A percentile compares a stretch with the other conserved stretches of the same genome.
These are phyloP conservation scores for Charanyca ferruginea DNA, from an alignment of 2,888 invertebrate genomes.

Conservation along the genomic window DNA sequence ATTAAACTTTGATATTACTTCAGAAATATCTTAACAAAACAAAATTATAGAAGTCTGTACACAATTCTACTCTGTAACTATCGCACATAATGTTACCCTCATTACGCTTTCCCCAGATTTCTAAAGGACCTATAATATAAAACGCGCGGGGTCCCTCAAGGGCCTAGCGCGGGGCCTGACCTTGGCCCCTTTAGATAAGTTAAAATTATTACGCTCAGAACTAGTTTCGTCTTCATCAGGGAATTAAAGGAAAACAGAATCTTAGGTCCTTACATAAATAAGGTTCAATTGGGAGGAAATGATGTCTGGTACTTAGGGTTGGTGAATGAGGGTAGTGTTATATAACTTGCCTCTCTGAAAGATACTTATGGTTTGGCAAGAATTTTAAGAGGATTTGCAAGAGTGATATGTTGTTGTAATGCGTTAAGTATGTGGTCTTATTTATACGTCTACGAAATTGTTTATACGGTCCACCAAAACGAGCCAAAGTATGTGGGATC, in stretches of 20 bases:
- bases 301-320: constrained; percentile 17
- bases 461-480: no score
- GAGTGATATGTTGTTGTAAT: background rate
- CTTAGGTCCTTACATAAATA: constrained; percentile 36
- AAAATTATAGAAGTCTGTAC: constrained; percentile 28
- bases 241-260: constrained; percentile 32
- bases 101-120: constrained; percentile 49
- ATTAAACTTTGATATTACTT: constrained; percentile 12
- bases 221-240: constrained; percentile 28
- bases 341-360: constrained; percentile 10
- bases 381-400: constrained; percentile 14
- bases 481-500: no score
- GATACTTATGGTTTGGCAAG: background rate
- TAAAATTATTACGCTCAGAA: constrained; percentile 37
- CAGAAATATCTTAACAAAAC: constrained; percentile 16
- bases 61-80: constrained; percentile 38
- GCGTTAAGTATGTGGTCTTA: background rate
- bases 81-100: constrained; percentile 38
- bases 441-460: background rate
- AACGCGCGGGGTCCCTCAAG: constrained; percentile 26
- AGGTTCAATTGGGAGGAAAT: constrained; percentile 45
- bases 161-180: constrained; percentile 13
- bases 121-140: constrained; percentile 43
- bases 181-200: constrained; percentile 44
- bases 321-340: constrained; percentile 18